Evolutionary conservation across 1,140 invertebrate genomes (phyloP).

Genomic region (Chymomyza costata): DNA sequence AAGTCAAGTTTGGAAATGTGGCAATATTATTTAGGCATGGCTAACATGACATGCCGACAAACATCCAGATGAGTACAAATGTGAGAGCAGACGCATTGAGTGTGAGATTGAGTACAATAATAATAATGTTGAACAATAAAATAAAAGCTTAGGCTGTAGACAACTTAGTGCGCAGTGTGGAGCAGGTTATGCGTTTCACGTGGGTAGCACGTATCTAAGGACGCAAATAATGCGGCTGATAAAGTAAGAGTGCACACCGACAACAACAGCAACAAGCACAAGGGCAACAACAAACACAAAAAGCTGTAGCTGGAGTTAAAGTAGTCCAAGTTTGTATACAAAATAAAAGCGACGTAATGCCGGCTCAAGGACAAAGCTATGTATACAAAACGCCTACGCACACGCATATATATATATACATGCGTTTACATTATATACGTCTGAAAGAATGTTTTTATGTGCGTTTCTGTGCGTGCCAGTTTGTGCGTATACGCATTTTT

Average conservation of each 20-base stretch:
- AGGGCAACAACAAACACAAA: slow-evolving; percentile 10
- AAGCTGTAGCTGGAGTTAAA: slow-evolving; percentile 7
- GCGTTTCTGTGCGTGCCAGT: neutral
- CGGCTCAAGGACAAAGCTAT: slow-evolving; percentile 52
- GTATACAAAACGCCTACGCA: slow-evolving; percentile 48
- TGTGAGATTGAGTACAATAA: neutral
- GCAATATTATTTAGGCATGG: slow-evolving; percentile 41
- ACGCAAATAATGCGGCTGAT: slow-evolving; percentile 26
- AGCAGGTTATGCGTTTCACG: slow-evolving; percentile 52
- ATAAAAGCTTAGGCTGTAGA: slow-evolving; percentile 66
- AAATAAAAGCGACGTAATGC: slow-evolving; percentile 41
- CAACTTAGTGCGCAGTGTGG: slow-evolving; percentile 61
- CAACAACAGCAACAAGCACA: slow-evolving; percentile 4
- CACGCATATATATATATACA: slow-evolving; percentile 12
- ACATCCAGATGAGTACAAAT: too few species aligned
- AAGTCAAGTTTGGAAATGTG: too few species aligned
- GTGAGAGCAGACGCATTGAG: neutral
- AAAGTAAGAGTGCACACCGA: slow-evolving; percentile 27
- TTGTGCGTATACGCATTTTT: slow-evolving; percentile 8
- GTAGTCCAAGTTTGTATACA: slow-evolving; percentile 10
- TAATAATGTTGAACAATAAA: slow-evolving; percentile 33
- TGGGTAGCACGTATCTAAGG: neutral
- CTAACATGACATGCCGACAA: too few species aligned
- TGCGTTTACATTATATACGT: slow-evolving; percentile 16
- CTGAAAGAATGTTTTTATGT: too few species aligned